Conservation (phyloP, 1,140 invertebrate species). For the Sinonovacula constricta region DNA sequence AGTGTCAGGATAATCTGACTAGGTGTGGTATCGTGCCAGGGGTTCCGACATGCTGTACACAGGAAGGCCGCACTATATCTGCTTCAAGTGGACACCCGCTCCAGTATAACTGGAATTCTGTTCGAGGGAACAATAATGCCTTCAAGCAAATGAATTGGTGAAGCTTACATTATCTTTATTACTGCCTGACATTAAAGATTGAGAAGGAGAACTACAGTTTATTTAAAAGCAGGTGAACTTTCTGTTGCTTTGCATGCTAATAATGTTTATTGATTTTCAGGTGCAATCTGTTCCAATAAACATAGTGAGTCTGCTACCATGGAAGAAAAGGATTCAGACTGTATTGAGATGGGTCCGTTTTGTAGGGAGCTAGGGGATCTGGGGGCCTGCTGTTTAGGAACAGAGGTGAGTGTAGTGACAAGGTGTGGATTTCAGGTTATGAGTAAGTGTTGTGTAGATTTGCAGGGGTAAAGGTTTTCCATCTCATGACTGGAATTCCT, state of each 20-base stretch:
- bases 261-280: background rate
- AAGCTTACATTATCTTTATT: no score
- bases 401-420: slow-evolving; percentile 12
- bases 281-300: slow-evolving; percentile 14
- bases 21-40: no score
- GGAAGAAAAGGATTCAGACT: slow-evolving; percentile 10
- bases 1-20: no score
- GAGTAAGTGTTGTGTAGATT: background rate
- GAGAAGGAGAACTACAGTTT: no score
- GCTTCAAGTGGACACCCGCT: background rate
- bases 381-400: slow-evolving; percentile 17
- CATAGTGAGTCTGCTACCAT: background rate
- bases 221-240: background rate
- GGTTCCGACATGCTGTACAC: no score
- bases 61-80: no score
- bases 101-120: background rate
- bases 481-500: background rate
- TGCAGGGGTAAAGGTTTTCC: background rate
- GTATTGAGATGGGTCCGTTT: background rate
- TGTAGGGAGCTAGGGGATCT: slow-evolving; percentile 14
- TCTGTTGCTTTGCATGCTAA: background rate
- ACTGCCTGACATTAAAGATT: background rate
- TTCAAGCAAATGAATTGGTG: background rate
- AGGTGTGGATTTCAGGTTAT: background rate
- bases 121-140: background rate